phyloP scores from a whole-genome alignment of 2,888 invertebrate species.

The Andrena chrysosceles region DNA sequence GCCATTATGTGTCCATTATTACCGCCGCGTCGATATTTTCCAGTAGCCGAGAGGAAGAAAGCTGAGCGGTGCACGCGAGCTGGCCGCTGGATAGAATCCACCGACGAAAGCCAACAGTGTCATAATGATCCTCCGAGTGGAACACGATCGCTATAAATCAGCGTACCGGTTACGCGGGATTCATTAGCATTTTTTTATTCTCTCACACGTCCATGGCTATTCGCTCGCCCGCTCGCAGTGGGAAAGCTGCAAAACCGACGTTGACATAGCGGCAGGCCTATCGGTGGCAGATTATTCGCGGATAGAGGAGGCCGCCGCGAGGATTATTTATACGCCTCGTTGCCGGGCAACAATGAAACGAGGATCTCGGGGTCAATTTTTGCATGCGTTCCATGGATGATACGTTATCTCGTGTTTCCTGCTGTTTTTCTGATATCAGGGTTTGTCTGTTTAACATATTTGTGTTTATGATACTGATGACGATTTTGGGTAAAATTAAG shows the following conservation, averaged over 20 bases:
- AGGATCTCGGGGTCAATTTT: conserved; percentile 55
- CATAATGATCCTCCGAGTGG: conserved; percentile 70
- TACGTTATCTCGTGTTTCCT: background rate
- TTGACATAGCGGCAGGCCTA: conserved; percentile 61
- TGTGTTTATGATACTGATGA: no score
- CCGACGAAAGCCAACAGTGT: conserved; percentile 70
- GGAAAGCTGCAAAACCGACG: conserved; percentile 64
- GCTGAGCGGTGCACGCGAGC: conserved; percentile 15
- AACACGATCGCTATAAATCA: conserved; percentile 73
- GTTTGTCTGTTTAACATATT: background rate
- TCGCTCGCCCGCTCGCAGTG: conserved; percentile 21
- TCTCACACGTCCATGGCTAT: background rate
- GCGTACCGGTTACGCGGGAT: conserved; percentile 66
- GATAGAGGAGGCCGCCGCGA: conserved; percentile 34
- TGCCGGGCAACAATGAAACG: conserved; percentile 46
- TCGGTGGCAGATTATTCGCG: conserved; percentile 61
- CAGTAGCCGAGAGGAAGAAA: conserved; percentile 51
- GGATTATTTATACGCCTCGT: conserved; percentile 58
- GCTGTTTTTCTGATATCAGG: background rate
- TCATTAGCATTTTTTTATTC: conserved; percentile 64
- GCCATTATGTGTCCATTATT: conserved; percentile 52
- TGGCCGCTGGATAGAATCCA: conserved; percentile 49
- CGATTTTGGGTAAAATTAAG: no score
- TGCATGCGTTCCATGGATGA: conserved; percentile 38
- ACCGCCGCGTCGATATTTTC: conserved; percentile 45